Conservation (phyloP, 2,888 invertebrate species). For the Fabriciana adippe region DNA sequence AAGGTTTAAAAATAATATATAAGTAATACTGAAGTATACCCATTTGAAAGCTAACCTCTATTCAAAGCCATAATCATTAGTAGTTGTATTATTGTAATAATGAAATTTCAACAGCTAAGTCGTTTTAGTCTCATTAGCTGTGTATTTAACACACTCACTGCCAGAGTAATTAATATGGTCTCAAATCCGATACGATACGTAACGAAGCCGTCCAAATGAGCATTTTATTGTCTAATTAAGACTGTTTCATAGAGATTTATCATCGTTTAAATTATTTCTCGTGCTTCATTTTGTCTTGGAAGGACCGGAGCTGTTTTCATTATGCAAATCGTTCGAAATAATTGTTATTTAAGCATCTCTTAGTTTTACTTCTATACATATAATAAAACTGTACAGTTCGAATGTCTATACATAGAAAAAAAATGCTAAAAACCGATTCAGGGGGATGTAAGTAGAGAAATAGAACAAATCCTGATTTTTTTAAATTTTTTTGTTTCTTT, state of each 20-base stretch:
- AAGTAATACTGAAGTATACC: too few species aligned
- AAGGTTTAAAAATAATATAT: too few species aligned
- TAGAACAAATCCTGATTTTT: too few species aligned
- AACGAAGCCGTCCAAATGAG: slow-evolving; percentile 12
- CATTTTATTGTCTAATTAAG: slow-evolving; percentile 64
- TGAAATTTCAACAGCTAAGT: slow-evolving; percentile 1
- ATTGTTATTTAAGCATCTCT: not conserved
- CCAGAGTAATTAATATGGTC: slow-evolving; percentile 7
- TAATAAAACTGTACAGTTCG: too few species aligned
- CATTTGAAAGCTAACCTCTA: too few species aligned
- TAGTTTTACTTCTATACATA: not conserved
- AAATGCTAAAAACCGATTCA: too few species aligned
- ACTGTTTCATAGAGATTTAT: slow-evolving; percentile 64
- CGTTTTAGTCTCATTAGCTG: not conserved
- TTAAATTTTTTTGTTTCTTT: too few species aligned
- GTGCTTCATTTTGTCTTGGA: slow-evolving; percentile 49
- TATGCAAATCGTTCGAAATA: slow-evolving; percentile 57
- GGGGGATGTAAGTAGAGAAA: too few species aligned
- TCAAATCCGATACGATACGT: slow-evolving; percentile 6
- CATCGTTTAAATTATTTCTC: slow-evolving; percentile 62
- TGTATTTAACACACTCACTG: slow-evolving; percentile 3
- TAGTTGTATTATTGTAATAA: not conserved
- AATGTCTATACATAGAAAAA: too few species aligned
- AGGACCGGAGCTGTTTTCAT: slow-evolving; percentile 63
- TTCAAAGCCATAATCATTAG: too few species aligned